Evolutionary conservation across 2,888 invertebrate genomes (phyloP), one percentile per base, ranked within the genome.

Genomic region (Caenorhabditis sulstoni): DNA sequence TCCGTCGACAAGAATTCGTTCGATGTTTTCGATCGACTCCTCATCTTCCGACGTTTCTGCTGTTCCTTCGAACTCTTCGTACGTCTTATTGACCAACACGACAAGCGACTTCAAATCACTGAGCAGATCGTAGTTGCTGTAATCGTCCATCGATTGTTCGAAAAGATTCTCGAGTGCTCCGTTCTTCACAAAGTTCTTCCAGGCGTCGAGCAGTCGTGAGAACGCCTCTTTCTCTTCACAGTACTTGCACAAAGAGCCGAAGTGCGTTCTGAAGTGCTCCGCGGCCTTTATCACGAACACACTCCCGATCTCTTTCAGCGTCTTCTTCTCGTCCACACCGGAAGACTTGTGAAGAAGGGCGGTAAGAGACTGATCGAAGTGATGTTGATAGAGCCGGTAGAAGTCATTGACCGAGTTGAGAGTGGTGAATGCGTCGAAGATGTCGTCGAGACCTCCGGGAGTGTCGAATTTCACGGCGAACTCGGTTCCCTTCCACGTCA

Each of bases 401-500:
- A 80, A 80, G 22, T 80, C 79, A 41, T 66, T 61, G 4, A 80
- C 70, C 3, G 71, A 75, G 29, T 71, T 71, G 22, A 80, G 52
- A 1, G 75, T 76, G 9, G 61, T 52, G 41, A 75, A 80, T 5
- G 80, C 70, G 0, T 80, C 80, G 16, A 64, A 80, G 57, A 80
- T 80, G 29, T 80, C 75, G 39, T 80, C 75, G 3, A 80, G 45
- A 3, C 71, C 80, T 3, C 57, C 67, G 12, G 59, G 50, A n/a
- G 39, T 37, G 18, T 62, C 75, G 47, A 80, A 80, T 47, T 80
- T 80, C 65, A 80, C 57, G 0, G 66, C 80, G 37, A 80, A 80
- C 23, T 80, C 80, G 1, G 80, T 80, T n/a, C 80, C 80, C 29
- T 80, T 80, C 80, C 80, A 80, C 11, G 80, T 71, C 57, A 80